Conservation (phyloP, 92 coral and sea anemone genomes). For the Heteractis magnifica region DNA sequence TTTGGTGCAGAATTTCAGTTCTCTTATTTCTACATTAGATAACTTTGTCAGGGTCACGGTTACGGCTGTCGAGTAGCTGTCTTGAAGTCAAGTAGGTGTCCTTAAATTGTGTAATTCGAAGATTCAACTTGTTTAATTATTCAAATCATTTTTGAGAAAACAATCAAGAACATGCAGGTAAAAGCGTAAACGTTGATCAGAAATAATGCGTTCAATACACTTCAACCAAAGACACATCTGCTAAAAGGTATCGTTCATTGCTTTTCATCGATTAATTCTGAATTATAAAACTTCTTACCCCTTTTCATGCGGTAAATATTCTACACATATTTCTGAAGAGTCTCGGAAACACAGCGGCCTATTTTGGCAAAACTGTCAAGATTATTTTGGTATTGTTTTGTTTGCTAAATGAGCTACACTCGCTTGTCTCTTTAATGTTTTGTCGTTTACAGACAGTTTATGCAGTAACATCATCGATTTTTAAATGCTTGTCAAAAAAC, state of each 20-base stretch:
- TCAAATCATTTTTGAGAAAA: neutral
- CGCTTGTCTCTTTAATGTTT: too few relatives aligned
- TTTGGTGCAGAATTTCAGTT: neutral
- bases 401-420: too few relatives aligned
- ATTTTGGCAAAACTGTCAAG: too few relatives aligned
- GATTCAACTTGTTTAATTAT: conserved; percentile 16
- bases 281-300: neutral
- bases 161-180: neutral
- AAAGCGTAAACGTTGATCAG: conserved; percentile 13
- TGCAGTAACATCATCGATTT: too few relatives aligned
- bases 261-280: neutral
- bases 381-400: too few relatives aligned
- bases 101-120: conserved; percentile 23
- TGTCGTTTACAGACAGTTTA: too few relatives aligned
- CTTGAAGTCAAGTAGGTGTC: neutral
- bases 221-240: neutral
- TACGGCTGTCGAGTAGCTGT: neutral
- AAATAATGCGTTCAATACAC: neutral
- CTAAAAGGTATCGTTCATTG: neutral
- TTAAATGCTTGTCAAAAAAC: too few relatives aligned
- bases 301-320: too few relatives aligned
- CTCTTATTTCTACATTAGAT: neutral
- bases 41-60: neutral
- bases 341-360: too few relatives aligned
- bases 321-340: too few relatives aligned